A percentile compares a stretch with the other conserved stretches of the same genome.
phyloP scores from a whole-genome alignment of 2,113 vertebrate genomes.

The Phalacrocorax carbo region DNA sequence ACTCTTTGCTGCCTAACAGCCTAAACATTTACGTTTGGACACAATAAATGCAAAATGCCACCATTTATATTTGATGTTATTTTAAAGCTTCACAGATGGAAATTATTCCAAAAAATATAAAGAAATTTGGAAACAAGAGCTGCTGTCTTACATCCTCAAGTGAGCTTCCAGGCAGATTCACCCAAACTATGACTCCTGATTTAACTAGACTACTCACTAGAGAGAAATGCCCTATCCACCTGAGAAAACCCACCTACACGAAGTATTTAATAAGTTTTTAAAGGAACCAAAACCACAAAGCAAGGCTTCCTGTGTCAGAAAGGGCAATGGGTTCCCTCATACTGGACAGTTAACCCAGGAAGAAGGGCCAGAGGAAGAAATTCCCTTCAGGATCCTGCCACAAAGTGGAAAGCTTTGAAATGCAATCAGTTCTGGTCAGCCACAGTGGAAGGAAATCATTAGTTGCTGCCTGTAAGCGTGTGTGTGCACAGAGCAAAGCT shows the following conservation, averaged over 20 bases:
- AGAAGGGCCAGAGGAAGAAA: background rate
- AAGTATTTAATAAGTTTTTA: background rate
- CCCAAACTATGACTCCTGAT: rapidly evolving
- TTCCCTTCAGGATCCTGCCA: background rate
- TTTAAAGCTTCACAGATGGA: conserved; percentile 13
- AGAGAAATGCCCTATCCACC: background rate
- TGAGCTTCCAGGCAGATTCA: background rate
- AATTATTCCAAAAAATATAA: background rate
- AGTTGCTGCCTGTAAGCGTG: background rate
- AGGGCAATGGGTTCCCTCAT: background rate
- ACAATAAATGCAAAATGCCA: background rate
- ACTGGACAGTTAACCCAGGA: background rate
- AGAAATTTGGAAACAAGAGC: conserved; percentile 13
- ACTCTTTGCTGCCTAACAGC: background rate
- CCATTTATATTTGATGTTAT: background rate
- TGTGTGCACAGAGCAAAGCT: background rate
- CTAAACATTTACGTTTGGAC: conserved; percentile 1
- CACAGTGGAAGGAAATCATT: background rate
- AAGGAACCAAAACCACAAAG: background rate
- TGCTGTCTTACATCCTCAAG: background rate
- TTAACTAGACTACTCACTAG: background rate
- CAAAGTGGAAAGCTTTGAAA: background rate
- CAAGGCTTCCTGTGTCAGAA: background rate
- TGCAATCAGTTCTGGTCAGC: background rate
- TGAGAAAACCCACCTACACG: background rate